Percentiles rank a stretch among this genome's conserved stretches.
These are phyloP conservation scores for Meleagris gallopavo DNA, from an alignment of 2,113 vertebrate species.

Conservation along the genomic window DNA sequence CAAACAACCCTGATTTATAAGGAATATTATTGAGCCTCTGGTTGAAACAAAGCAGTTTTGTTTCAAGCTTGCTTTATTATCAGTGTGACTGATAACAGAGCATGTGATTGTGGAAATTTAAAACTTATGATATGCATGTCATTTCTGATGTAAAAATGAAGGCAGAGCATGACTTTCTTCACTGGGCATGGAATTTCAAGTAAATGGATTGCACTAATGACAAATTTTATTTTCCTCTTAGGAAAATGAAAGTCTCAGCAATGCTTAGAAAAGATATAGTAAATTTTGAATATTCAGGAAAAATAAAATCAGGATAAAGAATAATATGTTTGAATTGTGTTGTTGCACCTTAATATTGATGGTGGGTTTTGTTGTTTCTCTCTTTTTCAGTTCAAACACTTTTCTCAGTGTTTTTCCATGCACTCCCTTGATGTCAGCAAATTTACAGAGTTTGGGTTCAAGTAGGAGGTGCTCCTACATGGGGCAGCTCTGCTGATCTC, in stretches of 20 bases:
- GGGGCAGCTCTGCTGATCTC: background rate
- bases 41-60: constrained; percentile 54
- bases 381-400: background rate
- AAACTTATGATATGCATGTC: background rate
- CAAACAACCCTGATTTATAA: constrained; percentile 60
- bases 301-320: background rate
- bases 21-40: background rate
- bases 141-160: background rate
- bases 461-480: background rate
- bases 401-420: background rate
- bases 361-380: background rate
- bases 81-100: constrained; percentile 17
- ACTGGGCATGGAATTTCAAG: background rate
- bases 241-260: background rate
- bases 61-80: background rate
- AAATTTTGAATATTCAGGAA: background rate
- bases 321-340: background rate
- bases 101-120: background rate
- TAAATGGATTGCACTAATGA: background rate
- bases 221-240: background rate
- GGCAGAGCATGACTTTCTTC: background rate
- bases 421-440: background rate
- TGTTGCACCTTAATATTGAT: background rate
- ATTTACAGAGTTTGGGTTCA: background rate
- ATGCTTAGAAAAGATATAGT: background rate